Conservation (phyloP, 2,113 vertebrate species). For the Jaculus jaculus region DNA sequence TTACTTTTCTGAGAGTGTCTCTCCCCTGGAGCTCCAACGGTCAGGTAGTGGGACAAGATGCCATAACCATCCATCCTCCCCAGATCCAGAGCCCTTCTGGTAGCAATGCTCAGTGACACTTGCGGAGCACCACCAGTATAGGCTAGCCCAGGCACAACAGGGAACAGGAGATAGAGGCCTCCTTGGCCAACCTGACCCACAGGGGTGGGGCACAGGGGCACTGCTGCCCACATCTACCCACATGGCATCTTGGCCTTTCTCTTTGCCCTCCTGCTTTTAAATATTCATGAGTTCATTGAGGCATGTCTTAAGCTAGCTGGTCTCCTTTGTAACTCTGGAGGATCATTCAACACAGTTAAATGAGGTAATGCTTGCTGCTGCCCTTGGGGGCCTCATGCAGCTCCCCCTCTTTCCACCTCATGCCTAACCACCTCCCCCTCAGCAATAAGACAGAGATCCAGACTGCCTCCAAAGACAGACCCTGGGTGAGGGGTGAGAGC, state of each 20-base stretch:
- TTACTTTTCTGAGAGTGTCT: background rate
- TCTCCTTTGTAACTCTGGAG: background rate
- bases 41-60: background rate
- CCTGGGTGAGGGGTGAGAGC: background rate
- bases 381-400: background rate
- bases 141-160: background rate
- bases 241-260: background rate
- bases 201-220: background rate
- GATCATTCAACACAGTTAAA: background rate
- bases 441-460: background rate
- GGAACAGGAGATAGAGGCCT: background rate
- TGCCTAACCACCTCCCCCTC: background rate
- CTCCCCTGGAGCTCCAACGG: background rate
- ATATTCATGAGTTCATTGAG: background rate
- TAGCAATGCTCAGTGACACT: background rate
- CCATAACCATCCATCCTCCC: background rate
- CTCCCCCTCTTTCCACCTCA: background rate
- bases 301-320: background rate
- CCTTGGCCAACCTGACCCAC: background rate
- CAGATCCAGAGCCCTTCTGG: background rate
- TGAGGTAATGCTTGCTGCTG: background rate
- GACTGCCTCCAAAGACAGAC: background rate
- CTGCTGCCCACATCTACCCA: background rate
- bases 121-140: rapidly evolving
- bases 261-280: background rate